phyloP scores from a whole-genome alignment of 2,113 vertebrate species.

The Pseudorectes ferrugineus region DNA sequence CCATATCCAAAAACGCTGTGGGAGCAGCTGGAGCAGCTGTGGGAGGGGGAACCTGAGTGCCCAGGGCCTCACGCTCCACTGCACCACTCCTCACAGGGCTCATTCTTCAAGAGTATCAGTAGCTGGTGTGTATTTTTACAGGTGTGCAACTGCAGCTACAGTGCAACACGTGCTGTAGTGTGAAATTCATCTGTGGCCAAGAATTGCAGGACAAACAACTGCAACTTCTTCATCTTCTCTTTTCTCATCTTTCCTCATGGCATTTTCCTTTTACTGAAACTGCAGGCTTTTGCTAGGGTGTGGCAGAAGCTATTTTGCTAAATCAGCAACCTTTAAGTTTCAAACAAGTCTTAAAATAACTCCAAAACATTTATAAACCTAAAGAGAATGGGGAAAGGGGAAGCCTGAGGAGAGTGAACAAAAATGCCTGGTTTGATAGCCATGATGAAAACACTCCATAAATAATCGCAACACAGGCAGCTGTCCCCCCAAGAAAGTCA shows the following conservation, averaged over 20 bases:
- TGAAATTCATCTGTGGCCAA: background rate
- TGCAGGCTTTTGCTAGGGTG: background rate
- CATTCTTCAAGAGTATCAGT: background rate
- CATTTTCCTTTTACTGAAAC: background rate
- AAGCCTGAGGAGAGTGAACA: background rate
- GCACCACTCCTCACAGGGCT: background rate
- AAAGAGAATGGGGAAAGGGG: background rate
- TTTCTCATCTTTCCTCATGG: background rate
- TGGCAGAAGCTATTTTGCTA: background rate
- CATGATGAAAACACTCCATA: background rate
- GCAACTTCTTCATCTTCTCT: background rate
- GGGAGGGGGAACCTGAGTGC: background rate
- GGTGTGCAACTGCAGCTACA: background rate
- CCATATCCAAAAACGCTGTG: rapidly evolving
- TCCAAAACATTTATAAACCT: background rate
- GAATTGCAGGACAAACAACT: background rate
- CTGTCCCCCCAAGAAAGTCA: background rate
- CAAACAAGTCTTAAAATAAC: background rate
- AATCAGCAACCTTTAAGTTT: background rate
- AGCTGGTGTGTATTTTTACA: background rate
- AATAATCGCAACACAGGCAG: background rate
- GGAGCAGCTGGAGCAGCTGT: background rate
- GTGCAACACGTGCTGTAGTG: rapidly evolving
- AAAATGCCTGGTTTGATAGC: background rate
- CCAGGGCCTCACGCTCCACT: rapidly evolving